Evolutionary conservation across 1,140 invertebrate genomes (phyloP).

Genomic region (Heliconius hewitsoni): DNA sequence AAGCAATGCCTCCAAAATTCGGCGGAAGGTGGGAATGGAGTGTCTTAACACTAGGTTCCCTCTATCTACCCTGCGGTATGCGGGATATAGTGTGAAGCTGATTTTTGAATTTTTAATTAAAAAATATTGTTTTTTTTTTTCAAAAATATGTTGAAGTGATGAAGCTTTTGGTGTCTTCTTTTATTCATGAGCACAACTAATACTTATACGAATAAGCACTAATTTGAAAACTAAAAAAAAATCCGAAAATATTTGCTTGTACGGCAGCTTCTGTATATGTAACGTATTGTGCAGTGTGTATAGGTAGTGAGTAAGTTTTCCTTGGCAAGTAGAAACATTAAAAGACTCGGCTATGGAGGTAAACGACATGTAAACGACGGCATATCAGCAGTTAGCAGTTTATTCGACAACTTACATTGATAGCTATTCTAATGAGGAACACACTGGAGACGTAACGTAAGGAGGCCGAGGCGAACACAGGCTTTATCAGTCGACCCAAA

Average conservation of each 20-base stretch:
- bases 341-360: conserved; percentile 56
- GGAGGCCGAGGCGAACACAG: conserved; percentile 68
- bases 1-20: too few relatives aligned
- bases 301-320: conserved; percentile 43
- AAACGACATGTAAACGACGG: conserved; percentile 76
- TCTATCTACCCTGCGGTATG: too few relatives aligned
- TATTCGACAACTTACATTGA: conserved; percentile 73
- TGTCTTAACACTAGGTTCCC: too few relatives aligned
- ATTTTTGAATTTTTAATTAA: too few relatives aligned
- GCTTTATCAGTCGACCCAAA: conserved; percentile 43
- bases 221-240: conserved; percentile 67
- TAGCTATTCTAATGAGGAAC: conserved; percentile 78
- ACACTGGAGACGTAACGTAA: conserved; percentile 64
- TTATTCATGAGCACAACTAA: background rate
- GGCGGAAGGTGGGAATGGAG: too few relatives aligned
- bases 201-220: conserved; percentile 49
- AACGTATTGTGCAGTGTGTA: background rate
- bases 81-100: too few relatives aligned
- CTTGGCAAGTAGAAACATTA: conserved; percentile 55
- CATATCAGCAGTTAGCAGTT: conserved; percentile 65
- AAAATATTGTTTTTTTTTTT: too few relatives aligned
- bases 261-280: background rate
- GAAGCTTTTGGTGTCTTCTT: background rate
- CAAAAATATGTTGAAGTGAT: too few relatives aligned
- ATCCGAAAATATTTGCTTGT: conserved; percentile 42